phyloP scores from a whole-genome alignment of 92 coral and sea anemone genomes.

The Phenganax marumi region DNA sequence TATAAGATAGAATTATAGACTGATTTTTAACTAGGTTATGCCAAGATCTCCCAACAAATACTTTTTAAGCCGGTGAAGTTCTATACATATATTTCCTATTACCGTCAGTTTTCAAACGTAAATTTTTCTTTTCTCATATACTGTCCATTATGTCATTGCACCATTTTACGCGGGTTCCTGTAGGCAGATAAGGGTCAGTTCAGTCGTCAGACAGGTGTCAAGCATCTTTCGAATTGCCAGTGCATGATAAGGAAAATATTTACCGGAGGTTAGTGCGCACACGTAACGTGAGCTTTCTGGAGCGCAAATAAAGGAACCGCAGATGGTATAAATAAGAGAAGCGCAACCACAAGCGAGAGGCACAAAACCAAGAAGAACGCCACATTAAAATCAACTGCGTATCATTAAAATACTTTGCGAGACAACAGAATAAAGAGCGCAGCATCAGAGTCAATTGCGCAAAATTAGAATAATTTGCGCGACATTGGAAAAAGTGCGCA shows the following conservation, averaged over 20 bases:
- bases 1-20: too few species aligned
- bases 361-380: neutral
- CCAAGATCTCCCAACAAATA: too few species aligned
- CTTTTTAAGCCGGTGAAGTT: too few species aligned
- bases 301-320: neutral
- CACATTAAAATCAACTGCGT: neutral
- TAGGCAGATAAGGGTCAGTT: constrained; percentile 9
- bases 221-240: neutral
- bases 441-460: too few species aligned
- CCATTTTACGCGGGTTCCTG: constrained; percentile 9
- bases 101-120: too few species aligned
- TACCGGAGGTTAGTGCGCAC: constrained; percentile 18
- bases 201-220: constrained; percentile 18
- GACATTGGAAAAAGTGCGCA: neutral
- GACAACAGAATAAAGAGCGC: too few species aligned
- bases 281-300: constrained; percentile 4
- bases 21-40: too few species aligned
- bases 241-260: constrained; percentile 26
- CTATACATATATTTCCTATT: too few species aligned
- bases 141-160: neutral
- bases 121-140: too few species aligned
- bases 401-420: neutral
- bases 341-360: neutral
- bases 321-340: constrained; percentile 29
- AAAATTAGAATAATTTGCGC: neutral